phyloP scores from a whole-genome alignment of 1,140 invertebrate genomes.

The Panagrolaimus sp. region DNA sequence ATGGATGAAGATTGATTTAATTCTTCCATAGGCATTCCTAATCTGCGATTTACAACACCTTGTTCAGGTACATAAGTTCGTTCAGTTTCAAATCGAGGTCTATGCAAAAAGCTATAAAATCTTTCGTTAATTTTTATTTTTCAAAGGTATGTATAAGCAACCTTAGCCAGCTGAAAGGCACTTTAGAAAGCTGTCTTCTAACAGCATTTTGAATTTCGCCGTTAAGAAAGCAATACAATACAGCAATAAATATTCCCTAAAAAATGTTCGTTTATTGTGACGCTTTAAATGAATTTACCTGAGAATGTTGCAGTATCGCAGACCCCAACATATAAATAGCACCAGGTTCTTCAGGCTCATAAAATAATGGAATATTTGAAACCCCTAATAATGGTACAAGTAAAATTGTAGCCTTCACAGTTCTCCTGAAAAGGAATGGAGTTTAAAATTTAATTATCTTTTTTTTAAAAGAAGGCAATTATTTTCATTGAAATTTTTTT shows the following conservation, averaged over 20 bases:
- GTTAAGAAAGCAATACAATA: constrained; percentile 63
- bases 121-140: background rate
- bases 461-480: background rate
- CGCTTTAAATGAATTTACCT: constrained; percentile 50
- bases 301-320: constrained; percentile 61
- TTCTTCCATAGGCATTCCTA: constrained; percentile 40
- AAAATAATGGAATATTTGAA: constrained; percentile 61
- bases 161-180: constrained; percentile 46
- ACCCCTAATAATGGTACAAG: constrained; percentile 62
- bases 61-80: constrained; percentile 49
- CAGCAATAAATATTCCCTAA: constrained; percentile 62
- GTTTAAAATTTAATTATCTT: constrained; percentile 17
- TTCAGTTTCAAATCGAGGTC: constrained; percentile 49
- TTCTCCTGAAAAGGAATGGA: constrained; percentile 57
- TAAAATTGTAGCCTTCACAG: constrained; percentile 62
- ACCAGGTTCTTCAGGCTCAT: constrained; percentile 58
- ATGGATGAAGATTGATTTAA: constrained; percentile 16
- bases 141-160: constrained; percentile 15
- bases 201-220: constrained; percentile 60
- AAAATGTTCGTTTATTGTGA: constrained; percentile 30
- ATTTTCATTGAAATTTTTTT: no score
- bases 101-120: constrained; percentile 23
- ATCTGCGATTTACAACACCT: constrained; percentile 23
- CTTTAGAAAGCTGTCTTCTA: constrained; percentile 45
- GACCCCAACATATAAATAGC: constrained; percentile 60